Evolutionary conservation across 2,113 vertebrate genomes (phyloP).

Genomic region (Myotis lucifugus): DNA sequence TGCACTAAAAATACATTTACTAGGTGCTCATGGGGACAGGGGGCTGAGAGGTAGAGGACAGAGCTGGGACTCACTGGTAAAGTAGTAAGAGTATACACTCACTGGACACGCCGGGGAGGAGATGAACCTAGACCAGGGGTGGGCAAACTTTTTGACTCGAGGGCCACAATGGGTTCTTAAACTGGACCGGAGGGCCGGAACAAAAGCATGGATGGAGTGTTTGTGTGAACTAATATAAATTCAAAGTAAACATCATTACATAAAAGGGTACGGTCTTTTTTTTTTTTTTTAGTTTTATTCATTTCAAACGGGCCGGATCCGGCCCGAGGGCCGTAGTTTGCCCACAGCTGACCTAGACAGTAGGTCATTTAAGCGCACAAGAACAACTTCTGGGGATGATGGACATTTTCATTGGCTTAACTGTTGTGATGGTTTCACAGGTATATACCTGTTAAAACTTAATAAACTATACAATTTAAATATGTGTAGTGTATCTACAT

Average conservation of each 20-base stretch:
- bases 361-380: neutral
- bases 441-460: neutral
- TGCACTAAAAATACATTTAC: neutral
- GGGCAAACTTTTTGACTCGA: no score
- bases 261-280: no score
- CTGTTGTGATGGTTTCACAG: neutral
- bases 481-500: neutral
- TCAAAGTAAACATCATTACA: no score
- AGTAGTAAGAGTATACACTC: neutral
- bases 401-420: neutral
- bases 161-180: no score
- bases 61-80: neutral
- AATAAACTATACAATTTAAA: neutral
- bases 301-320: no score
- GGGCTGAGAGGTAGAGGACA: neutral
- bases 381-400: neutral
- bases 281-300: no score
- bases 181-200: no score
- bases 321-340: no score
- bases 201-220: no score
- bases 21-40: neutral
- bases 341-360: neutral
- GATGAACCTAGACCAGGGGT: neutral
- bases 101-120: neutral
- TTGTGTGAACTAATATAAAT: no score